Percentiles rank a stretch among this genome's conserved stretches.
These are phyloP conservation scores for Polyodon spathula DNA, from an alignment of 2,113 vertebrate species.

Conservation along the genomic window DNA sequence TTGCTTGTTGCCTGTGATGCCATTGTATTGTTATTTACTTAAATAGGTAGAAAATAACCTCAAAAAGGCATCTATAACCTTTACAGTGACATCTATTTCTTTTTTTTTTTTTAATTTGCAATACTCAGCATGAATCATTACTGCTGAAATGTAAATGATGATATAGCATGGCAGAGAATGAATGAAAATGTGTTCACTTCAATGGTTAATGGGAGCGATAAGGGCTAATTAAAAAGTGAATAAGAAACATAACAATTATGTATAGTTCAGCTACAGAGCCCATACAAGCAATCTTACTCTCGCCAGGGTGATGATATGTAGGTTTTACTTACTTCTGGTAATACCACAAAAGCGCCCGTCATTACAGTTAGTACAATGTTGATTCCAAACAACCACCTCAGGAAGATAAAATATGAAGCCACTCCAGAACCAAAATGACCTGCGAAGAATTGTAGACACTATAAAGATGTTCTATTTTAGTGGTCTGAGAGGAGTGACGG, in stretches of 20 bases:
- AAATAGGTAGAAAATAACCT: background rate
- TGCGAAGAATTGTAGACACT: conserved; percentile 28
- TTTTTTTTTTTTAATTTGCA: background rate
- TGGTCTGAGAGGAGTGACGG: background rate
- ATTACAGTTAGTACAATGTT: conserved; percentile 90
- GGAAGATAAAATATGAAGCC: conserved; percentile 95
- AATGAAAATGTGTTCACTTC: too few species aligned
- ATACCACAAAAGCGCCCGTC: conserved; percentile 88
- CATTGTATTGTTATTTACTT: background rate
- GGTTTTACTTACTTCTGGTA: conserved; percentile 79
- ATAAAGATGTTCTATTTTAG: background rate
- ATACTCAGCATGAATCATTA: background rate
- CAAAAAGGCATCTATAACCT: background rate
- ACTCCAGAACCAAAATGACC: conserved; percentile 97
- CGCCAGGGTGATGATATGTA: background rate
- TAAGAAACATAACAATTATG: too few species aligned
- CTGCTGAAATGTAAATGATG: too few species aligned
- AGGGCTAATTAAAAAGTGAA: too few species aligned
- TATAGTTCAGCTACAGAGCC: background rate
- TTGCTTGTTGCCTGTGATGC: background rate
- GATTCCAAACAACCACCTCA: conserved; percentile 94
- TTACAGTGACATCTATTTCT: background rate
- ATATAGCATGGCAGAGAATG: too few species aligned
- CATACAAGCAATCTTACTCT: background rate
- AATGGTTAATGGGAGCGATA: too few species aligned